These are phyloP conservation scores for Zaprionus ghesquierei DNA, from an alignment of 1,140 invertebrate genomes.

Conservation along the genomic window DNA sequence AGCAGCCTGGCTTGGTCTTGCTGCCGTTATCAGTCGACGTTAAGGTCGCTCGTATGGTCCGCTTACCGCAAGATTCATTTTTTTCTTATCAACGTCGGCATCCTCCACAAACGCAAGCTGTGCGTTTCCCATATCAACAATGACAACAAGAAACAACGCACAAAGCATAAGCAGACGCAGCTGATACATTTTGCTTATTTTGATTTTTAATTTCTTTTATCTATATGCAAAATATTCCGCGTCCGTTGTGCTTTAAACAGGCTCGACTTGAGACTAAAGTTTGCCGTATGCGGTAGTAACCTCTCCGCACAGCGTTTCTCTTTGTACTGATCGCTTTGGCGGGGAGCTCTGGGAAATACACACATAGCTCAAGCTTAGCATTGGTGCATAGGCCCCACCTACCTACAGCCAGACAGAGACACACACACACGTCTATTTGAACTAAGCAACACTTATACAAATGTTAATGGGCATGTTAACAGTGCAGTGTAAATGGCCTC, in stretches of 20 bases:
- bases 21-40: slow-evolving; percentile 45
- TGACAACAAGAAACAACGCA: slow-evolving; percentile 24
- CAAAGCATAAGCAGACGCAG: slow-evolving; percentile 34
- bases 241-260: neutral
- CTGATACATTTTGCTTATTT: slow-evolving; percentile 40
- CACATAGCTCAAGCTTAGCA: slow-evolving; percentile 5
- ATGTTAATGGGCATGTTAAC: slow-evolving; percentile 33
- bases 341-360: neutral
- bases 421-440: neutral
- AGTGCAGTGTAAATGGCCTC: neutral
- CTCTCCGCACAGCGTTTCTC: neutral
- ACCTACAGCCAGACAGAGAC: too few relatives aligned
- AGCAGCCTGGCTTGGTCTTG: neutral
- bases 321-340: slow-evolving; percentile 8
- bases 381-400: neutral
- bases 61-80: slow-evolving; percentile 70
- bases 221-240: slow-evolving; percentile 39
- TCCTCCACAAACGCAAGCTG: slow-evolving; percentile 71
- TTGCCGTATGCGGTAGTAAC: neutral
- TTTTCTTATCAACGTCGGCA: slow-evolving; percentile 68
- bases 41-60: neutral
- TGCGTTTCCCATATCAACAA: slow-evolving; percentile 27
- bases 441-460: neutral
- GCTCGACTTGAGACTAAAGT: neutral
- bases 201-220: slow-evolving; percentile 8